These are phyloP conservation scores for Phyllotis vaccarum DNA, from an alignment of 2,797 vertebrate species.

Conservation along the genomic window DNA sequence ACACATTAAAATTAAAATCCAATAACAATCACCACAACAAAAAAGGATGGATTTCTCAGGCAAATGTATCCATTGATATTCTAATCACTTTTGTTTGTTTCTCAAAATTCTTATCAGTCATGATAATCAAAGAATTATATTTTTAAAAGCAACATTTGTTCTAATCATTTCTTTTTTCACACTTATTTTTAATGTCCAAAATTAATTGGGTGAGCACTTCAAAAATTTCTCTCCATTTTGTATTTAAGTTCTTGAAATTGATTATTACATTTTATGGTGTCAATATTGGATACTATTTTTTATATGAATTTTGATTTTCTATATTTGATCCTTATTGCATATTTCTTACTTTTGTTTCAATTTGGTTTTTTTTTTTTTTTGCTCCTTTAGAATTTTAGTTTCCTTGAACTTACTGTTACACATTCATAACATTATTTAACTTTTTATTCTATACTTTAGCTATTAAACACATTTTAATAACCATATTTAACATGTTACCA, in stretches of 20 bases:
- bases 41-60: neutral
- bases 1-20: too few relatives aligned
- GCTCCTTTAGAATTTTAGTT: neutral
- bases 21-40: too few relatives aligned
- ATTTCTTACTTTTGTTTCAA: neutral
- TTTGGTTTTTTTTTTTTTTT: neutral
- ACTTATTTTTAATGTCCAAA: neutral
- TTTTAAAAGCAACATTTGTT: neutral
- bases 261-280: neutral
- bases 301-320: neutral
- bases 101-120: neutral
- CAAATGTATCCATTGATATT: neutral
- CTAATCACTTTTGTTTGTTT: neutral
- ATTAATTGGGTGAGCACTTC: neutral
- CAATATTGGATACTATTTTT: slow-evolving; percentile 16
- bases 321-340: neutral
- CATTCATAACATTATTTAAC: neutral
- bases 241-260: slow-evolving; percentile 3
- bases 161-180: neutral
- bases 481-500: too few relatives aligned
- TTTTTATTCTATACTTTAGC: too few relatives aligned
- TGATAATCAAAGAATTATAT: neutral
- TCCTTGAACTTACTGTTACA: neutral
- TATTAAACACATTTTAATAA: too few relatives aligned
- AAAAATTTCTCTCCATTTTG: neutral